Base-by-base conservation (phyloP, 1,140 invertebrate species). In the Heliconius melpomene region DNA sequence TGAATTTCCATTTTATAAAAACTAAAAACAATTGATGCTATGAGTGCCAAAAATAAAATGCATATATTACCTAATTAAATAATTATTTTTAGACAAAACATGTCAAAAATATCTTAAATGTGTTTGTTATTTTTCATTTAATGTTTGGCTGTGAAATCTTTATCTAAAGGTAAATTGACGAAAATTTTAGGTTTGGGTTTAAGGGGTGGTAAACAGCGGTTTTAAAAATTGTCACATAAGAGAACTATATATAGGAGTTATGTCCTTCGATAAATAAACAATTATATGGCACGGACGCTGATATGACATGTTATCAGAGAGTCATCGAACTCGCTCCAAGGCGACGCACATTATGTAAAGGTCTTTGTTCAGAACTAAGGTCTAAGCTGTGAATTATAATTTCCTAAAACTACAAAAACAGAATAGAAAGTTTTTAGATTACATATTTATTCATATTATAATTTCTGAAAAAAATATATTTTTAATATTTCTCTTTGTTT, bases 241-340 rank as follows among this genome's bases (percentile, higher is more conserved):
- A 7, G 60, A 20, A 72, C 50, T 72, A 80, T 80, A 73, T 76
- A 74, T 74, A 76, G 75, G 72, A 54, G 54, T 23, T 54, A 78
- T 81, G 80, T 81, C 73, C 80, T 81, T 81, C 80, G 80, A 81
- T 81, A 81, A 81, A 81, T 75, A 81, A 81, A 81, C 77, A 81
- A 78, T 81, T 78, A 81, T 81, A 81, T 81, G 80, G 80, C 77
- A 75, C 80, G 80, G 80, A 81, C 80, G 73, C 74, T 66, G 80
- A 81, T 81, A 81, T 72, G 75, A 60, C 60, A 66, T 46, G 76
- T 81, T 81, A 81, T 81, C 80, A 72, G 16, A 18, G 75, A 75
- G 80, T 80, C 80, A 77, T 78, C 80, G 80, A 81, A 81, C 80
- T 32, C 80, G 73, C 54, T 32, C 76, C 73, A 78, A 81, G 76